Conservation (phyloP, 2,888 invertebrate genomes). For the Nesidiocoris tenuis region DNA sequence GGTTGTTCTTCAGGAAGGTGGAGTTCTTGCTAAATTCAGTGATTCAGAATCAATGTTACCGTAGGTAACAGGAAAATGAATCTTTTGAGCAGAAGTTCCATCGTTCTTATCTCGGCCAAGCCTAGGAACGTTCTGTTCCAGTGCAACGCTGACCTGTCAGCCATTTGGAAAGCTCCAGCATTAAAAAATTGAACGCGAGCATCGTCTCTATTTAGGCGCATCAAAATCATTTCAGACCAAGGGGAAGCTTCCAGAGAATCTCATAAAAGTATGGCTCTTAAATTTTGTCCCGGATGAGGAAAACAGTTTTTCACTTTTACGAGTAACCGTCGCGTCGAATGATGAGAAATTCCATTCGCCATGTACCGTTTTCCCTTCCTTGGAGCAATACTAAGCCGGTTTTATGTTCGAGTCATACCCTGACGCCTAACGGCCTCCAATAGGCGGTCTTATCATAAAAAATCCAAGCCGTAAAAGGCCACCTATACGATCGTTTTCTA, state of each 20-base stretch:
- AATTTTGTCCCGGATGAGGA: neutral
- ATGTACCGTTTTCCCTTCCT: neutral
- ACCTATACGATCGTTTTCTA: neutral
- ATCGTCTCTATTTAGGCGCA: too few species aligned
- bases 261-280: neutral
- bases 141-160: too few species aligned
- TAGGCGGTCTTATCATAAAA: constrained; percentile 11
- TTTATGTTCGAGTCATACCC: neutral
- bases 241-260: neutral
- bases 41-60: too few species aligned
- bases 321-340: neutral
- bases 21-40: too few species aligned
- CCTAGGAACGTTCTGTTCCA: too few species aligned
- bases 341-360: neutral
- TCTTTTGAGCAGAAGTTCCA: too few species aligned
- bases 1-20: too few species aligned
- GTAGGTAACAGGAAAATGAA: too few species aligned
- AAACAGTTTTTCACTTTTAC: neutral
- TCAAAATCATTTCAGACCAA: neutral
- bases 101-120: too few species aligned
- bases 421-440: constrained; percentile 14
- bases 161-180: too few species aligned
- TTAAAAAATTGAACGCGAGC: too few species aligned
- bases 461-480: constrained; percentile 4
- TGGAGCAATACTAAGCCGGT: neutral